Percentiles rank a stretch among this genome's conserved stretches.
Conservation (phyloP, 2,113 vertebrate species). For the Ranitomeya imitator region DNA sequence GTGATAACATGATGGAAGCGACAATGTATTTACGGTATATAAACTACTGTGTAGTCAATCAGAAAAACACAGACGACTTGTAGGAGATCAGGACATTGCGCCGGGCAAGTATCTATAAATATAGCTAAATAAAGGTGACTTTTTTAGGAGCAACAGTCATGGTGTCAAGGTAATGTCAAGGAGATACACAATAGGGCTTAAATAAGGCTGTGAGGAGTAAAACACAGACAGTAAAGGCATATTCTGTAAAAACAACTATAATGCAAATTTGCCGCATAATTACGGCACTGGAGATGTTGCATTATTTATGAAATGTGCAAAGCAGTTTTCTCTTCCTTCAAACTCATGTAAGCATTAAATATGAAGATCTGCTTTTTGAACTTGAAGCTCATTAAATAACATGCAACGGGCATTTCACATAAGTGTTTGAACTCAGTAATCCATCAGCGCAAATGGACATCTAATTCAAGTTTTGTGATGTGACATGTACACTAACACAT, state of each 20-base stretch:
- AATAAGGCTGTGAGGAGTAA: background rate
- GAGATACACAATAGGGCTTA: background rate
- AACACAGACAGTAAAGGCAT: background rate
- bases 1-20: background rate
- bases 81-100: background rate
- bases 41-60: background rate
- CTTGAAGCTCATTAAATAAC: background rate
- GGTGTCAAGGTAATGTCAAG: background rate
- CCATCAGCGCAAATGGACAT: background rate
- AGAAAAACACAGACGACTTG: background rate
- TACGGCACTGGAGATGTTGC: background rate
- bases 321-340: background rate
- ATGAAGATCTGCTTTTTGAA: background rate
- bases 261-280: background rate
- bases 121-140: background rate
- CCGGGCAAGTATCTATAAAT: background rate
- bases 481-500: too few relatives aligned
- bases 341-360: background rate
- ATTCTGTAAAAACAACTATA: background rate
- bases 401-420: background rate
- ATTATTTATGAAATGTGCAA: constrained; percentile 27
- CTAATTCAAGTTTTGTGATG: background rate
- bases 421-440: background rate
- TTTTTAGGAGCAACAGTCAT: background rate
- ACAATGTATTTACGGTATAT: background rate